Evolutionary conservation across 2,888 invertebrate species (phyloP).

Genomic region (Drosophila borborema): DNA sequence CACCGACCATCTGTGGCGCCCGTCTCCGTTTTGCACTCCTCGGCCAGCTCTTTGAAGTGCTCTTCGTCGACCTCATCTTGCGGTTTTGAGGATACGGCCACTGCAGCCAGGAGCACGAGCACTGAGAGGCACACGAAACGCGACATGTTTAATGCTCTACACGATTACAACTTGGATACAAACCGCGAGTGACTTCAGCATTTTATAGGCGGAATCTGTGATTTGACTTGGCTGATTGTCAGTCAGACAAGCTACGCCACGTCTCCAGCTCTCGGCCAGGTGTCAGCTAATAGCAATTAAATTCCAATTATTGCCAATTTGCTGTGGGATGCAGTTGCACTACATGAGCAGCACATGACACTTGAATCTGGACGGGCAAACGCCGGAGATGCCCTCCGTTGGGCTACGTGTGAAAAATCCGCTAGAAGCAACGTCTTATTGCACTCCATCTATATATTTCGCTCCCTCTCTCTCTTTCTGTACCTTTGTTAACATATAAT

Average conservation of each 20-base stretch:
- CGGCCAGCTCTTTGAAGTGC: slow-evolving; percentile 60
- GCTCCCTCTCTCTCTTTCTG: not conserved
- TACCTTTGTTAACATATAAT: slow-evolving; percentile 25
- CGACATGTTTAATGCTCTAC: slow-evolving; percentile 50
- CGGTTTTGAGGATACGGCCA: slow-evolving; percentile 51
- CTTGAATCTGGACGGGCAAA: slow-evolving; percentile 62
- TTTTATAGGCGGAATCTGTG: slow-evolving; percentile 57
- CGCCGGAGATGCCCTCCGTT: slow-evolving; percentile 74
- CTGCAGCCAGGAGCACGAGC: slow-evolving; percentile 36
- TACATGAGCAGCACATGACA: slow-evolving; percentile 78
- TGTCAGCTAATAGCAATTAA: slow-evolving; percentile 57
- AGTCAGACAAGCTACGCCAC: slow-evolving; percentile 21
- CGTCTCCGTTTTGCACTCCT: slow-evolving; percentile 77
- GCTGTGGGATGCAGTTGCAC: slow-evolving; percentile 63
- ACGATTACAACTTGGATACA: slow-evolving; percentile 50
- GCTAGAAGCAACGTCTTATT: not conserved
- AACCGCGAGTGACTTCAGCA: slow-evolving; percentile 3
- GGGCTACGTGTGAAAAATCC: slow-evolving; percentile 67
- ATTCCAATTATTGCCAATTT: slow-evolving; percentile 60
- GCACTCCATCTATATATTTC: not conserved
- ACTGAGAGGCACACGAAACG: slow-evolving; percentile 46
- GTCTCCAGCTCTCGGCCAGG: slow-evolving; percentile 37
- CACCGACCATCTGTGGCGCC: slow-evolving; percentile 82
- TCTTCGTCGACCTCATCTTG: slow-evolving; percentile 66
- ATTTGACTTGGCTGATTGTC: slow-evolving; percentile 42